phyloP scores from a whole-genome alignment of 2,888 invertebrate genomes.

The Limenitis camilla region DNA sequence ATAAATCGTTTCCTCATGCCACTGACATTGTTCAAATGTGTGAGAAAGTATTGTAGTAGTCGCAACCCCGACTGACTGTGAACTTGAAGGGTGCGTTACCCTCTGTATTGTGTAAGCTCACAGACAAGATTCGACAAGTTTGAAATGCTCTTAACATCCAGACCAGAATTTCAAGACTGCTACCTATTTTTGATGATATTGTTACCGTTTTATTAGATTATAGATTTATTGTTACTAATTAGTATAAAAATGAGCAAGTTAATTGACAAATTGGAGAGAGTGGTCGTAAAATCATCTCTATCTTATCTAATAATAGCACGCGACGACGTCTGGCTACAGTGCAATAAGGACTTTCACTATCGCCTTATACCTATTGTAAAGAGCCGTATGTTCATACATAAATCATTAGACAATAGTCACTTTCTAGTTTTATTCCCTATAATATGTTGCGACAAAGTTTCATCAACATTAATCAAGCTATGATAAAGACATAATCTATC shows the following conservation, averaged over 20 bases:
- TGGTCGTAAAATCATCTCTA: slow-evolving; percentile 24
- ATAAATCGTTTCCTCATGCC: slow-evolving; percentile 18
- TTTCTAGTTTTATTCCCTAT: slow-evolving; percentile 7
- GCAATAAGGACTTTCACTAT: slow-evolving; percentile 50
- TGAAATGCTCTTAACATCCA: background rate
- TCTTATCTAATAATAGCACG: slow-evolving; percentile 31
- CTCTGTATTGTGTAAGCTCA: slow-evolving; percentile 32
- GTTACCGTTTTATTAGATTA: background rate
- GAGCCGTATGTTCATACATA: slow-evolving; percentile 28
- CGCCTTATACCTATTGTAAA: slow-evolving; percentile 19
- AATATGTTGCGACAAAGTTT: background rate
- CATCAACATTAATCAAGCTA: background rate
- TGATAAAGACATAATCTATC: no score
- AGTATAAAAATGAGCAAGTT: slow-evolving; percentile 2
- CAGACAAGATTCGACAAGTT: slow-evolving; percentile 3
- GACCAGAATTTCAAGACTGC: no score
- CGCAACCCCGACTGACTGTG: slow-evolving; percentile 56
- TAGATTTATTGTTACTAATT: background rate
- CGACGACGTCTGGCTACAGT: slow-evolving; percentile 27
- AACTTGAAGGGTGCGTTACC: slow-evolving; percentile 72
- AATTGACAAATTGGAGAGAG: slow-evolving; percentile 25
- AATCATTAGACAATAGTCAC: slow-evolving; percentile 24
- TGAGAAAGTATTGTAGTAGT: slow-evolving; percentile 31
- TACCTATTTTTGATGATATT: background rate
- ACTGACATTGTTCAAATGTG: slow-evolving; percentile 36